Percentiles rank a stretch among this genome's conserved stretches.
Conservation (phyloP, 2,888 invertebrate genomes). For the Nemoura dubitans region DNA sequence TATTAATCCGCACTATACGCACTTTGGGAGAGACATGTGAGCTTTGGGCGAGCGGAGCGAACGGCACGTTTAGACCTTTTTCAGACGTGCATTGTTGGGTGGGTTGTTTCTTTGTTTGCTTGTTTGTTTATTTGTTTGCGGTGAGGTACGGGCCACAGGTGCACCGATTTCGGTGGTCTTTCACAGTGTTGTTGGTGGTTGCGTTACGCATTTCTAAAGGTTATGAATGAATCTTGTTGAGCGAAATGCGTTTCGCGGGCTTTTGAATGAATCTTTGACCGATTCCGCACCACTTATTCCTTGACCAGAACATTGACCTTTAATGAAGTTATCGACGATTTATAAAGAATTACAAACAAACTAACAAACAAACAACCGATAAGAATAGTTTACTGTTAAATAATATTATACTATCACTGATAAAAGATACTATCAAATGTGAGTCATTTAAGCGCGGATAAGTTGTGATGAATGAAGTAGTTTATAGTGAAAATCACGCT, state of each 20-base stretch:
- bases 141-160: not conserved
- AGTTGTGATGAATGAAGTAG: not conserved
- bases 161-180: not conserved
- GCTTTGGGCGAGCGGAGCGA: not conserved
- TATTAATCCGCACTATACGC: not conserved
- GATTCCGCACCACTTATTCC: too few species aligned
- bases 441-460: not conserved
- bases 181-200: not conserved
- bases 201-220: not conserved
- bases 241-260: not conserved
- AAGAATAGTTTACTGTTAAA: not conserved
- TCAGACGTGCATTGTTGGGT: not conserved
- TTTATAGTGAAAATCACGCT: too few species aligned
- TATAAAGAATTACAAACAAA: not conserved
- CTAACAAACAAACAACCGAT: not conserved
- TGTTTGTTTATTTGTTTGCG: slow-evolving; percentile 1
- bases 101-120: not conserved
- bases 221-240: not conserved
- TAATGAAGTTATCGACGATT: not conserved
- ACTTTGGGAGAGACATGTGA: not conserved
- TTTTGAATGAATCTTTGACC: not conserved
- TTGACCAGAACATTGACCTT: slow-evolving; percentile 4
- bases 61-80: not conserved
- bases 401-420: not conserved
- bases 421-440: not conserved